A percentile compares a stretch with the other conserved stretches of the same genome.
These are phyloP conservation scores for Hydractinia echinata DNA, from an alignment of 30 jellyfish, hydroid and myxozoan genomes.

Conservation along the genomic window DNA sequence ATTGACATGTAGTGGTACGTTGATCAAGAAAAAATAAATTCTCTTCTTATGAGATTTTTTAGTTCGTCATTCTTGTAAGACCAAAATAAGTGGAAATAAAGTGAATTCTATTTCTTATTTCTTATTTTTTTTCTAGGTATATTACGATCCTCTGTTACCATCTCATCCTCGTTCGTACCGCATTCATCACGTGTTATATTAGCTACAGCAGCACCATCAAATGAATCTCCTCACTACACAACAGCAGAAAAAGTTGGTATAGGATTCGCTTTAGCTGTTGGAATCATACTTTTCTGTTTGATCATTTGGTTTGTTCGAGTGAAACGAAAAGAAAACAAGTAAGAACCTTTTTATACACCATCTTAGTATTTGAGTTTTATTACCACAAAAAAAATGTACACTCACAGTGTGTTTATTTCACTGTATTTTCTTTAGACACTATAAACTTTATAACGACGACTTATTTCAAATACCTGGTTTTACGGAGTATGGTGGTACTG, in stretches of 20 bases:
- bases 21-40: too few relatives aligned
- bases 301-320: not conserved
- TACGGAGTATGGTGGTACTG: constrained; percentile 20
- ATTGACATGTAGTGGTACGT: too few relatives aligned
- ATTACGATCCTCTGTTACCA: too few relatives aligned
- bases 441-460: not conserved
- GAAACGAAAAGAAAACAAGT: not conserved
- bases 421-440: not conserved
- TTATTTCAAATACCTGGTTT: constrained; percentile 4
- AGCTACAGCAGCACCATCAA: too few relatives aligned
- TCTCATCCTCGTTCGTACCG: too few relatives aligned
- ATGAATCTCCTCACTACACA: not conserved
- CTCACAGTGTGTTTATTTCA: not conserved
- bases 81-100: too few relatives aligned
- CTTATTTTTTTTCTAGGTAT: too few relatives aligned
- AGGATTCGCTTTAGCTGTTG: not conserved
- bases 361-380: not conserved
- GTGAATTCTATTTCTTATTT: too few relatives aligned
- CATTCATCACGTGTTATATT: too few relatives aligned
- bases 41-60: too few relatives aligned
- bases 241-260: not conserved
- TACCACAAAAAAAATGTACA: not conserved
- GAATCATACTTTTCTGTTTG: not conserved
- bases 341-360: not conserved
- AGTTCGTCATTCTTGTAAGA: too few relatives aligned